Evolutionary conservation across 2,888 invertebrate genomes (phyloP).

Genomic region (Encarsia formosa): DNA sequence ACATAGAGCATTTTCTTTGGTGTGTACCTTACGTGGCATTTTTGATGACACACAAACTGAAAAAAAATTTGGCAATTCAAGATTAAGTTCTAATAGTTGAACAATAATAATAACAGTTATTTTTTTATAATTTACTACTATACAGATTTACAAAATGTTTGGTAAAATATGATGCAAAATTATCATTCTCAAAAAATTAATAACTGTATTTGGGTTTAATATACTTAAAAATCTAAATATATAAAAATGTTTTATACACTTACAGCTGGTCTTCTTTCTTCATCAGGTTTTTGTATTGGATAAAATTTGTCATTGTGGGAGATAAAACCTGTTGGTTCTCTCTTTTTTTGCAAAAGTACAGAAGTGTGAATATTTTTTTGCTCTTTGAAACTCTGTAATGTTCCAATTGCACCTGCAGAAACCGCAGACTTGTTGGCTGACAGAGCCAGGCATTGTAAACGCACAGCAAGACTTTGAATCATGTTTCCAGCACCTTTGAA

Average conservation of each 20-base stretch:
- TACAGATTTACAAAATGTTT: neutral
- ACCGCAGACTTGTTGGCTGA: slow-evolving; percentile 9
- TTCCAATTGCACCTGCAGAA: neutral
- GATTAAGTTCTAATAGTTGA: slow-evolving; percentile 1
- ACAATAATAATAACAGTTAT: neutral
- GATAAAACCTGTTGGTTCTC: slow-evolving; percentile 53
- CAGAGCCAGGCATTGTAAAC: slow-evolving; percentile 6
- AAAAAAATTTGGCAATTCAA: slow-evolving; percentile 41
- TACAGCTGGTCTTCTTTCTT: slow-evolving; percentile 80
- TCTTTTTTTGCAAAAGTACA: neutral
- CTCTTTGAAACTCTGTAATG: neutral
- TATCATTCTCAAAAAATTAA: neutral
- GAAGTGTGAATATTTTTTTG: slow-evolving; percentile 31
- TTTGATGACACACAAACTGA: slow-evolving; percentile 85
- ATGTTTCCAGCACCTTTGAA: too few species aligned
- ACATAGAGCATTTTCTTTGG: slow-evolving; percentile 92
- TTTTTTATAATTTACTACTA: neutral
- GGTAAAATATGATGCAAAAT: too few species aligned
- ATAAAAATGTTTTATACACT: slow-evolving; percentile 44
- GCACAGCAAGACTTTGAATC: slow-evolving; percentile 7
- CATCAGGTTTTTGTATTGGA: slow-evolving; percentile 71
- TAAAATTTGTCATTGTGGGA: slow-evolving; percentile 70
- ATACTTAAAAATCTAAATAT: neutral
- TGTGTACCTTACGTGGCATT: slow-evolving; percentile 82
- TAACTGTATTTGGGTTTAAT: neutral